A percentile compares a stretch with the other conserved stretches of the same genome.
Evolutionary conservation across 2,797 vertebrate genomes (phyloP).

Genomic region (Galago senegalensis): DNA sequence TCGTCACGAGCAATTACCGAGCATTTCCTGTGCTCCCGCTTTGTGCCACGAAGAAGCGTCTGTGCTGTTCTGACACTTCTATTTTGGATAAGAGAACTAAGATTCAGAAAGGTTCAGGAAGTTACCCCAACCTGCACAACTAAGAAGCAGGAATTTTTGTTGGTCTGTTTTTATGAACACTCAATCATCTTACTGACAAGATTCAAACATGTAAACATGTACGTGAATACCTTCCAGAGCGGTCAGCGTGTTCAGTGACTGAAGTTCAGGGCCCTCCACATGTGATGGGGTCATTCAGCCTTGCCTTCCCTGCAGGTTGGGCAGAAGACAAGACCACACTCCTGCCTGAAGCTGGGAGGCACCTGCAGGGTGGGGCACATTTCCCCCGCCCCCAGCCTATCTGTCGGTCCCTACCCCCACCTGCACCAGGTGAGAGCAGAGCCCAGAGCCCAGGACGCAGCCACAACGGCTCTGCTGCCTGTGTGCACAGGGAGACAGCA

Average conservation of each 20-base stretch:
- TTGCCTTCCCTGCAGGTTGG: neutral
- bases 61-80: neutral
- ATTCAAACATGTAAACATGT: neutral
- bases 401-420: neutral
- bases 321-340: neutral
- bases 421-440: neutral
- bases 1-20: neutral
- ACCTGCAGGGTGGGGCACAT: no score
- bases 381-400: neutral
- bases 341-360: neutral
- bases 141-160: no score
- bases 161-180: neutral
- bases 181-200: neutral
- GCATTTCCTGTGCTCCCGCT: neutral
- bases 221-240: constrained; percentile 61
- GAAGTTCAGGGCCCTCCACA: neutral
- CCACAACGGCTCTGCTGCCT: neutral
- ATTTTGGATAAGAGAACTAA: constrained; percentile 1
- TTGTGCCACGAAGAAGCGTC: neutral
- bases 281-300: no score
- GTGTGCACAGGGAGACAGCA: neutral
- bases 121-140: neutral
- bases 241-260: neutral
- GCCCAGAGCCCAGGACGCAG: neutral
- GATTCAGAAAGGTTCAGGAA: constrained; percentile 3